Evolutionary conservation across 1,140 invertebrate genomes (phyloP), one percentile per base, ranked within the genome.

Genomic region (Caenorhabditis remanei): DNA sequence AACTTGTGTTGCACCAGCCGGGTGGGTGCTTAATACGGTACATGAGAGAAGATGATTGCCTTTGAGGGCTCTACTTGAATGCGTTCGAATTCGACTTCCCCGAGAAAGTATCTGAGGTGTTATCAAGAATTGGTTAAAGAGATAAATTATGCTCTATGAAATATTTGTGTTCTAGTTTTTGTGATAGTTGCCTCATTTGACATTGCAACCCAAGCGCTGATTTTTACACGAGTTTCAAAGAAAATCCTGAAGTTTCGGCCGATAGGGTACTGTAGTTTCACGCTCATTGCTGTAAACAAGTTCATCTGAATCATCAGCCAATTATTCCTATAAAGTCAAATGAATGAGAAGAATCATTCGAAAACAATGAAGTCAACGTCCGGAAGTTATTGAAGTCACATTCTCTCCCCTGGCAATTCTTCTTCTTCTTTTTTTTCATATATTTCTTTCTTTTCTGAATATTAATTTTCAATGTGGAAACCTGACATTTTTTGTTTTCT

Each of bases 341-440:
- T 58, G 16, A 14, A 40, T 9, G 9, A 65, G 24, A 13, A 40
- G 24, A 40, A n/a, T 65, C 61, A 65, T 40, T 7, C 3, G 61
- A 65, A 40, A 65, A 40, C 61, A 65, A 40, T 43, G 65, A 71
- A 46, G 65, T 71, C 65, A 71, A 19, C 65, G 19, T 43, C 40
- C 65, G 65, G 65, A 71, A 71, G 19, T 71, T 71, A 71, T 71
- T 71, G 40, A 71, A 43, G 21, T 46, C 65, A 32, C 65, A 43
- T 53, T 71, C n/a, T 41, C 65, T 79, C 24, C 19, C 24, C 19
- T 32, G 21, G 2, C 63, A 24, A 65, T 48, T 46, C 21, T 79
- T 48, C 4, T 48, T 48, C n/a, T n/a, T n/a, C n/a, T n/a, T 9
- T 7, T 79, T n/a, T 24, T 24, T 46, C 41, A 79, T 48, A 8